phyloP scores from a whole-genome alignment of 2,113 vertebrate genomes.

The Lagopus leucura region DNA sequence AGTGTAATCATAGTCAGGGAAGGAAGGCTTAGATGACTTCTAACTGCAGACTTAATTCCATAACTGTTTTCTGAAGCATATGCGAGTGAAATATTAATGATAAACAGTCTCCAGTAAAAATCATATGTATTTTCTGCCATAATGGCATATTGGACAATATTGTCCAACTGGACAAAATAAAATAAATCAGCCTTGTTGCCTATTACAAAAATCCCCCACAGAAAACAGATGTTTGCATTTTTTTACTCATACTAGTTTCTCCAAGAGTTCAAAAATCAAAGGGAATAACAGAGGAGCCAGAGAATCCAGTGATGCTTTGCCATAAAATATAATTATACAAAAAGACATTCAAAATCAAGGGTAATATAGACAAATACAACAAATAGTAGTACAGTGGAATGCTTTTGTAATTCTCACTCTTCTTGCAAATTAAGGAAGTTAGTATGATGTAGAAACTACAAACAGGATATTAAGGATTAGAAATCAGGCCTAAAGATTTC shows the following conservation, averaged over 20 bases:
- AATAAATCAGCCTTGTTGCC: neutral
- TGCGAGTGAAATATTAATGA: neutral
- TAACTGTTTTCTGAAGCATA: neutral
- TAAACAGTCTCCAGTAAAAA: neutral
- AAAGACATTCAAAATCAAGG: neutral
- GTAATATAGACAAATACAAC: neutral
- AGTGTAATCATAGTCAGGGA: neutral
- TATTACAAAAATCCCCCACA: neutral
- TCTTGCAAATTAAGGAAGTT: neutral
- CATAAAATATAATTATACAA: neutral
- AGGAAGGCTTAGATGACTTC: neutral
- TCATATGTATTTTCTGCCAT: neutral
- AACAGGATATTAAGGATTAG: neutral
- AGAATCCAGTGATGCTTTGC: neutral
- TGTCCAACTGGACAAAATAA: neutral
- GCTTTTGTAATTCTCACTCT: neutral
- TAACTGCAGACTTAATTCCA: neutral
- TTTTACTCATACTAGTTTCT: neutral
- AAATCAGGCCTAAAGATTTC: neutral
- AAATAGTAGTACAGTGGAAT: neutral
- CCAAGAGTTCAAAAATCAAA: neutral
- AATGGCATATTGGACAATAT: accelerated
- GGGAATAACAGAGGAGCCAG: neutral
- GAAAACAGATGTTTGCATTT: neutral
- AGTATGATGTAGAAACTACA: neutral